These are phyloP conservation scores for Bubalus kerabau DNA, from an alignment of 2,113 vertebrate genomes.

Conservation along the genomic window DNA sequence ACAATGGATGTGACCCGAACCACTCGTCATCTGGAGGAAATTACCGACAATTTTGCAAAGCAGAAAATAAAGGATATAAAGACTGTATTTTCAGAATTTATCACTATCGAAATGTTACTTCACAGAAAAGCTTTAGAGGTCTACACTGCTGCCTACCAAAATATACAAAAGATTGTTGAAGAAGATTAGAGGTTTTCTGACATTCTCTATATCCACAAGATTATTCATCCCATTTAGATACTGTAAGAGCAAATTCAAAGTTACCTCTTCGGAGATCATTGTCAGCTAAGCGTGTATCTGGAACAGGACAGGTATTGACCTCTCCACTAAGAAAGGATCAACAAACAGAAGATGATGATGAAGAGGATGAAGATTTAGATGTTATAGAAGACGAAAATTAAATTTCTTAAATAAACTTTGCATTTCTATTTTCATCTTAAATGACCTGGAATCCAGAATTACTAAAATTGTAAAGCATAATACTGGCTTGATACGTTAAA, in stretches of 20 bases:
- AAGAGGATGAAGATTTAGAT: constrained; percentile 76
- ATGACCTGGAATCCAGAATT: constrained; percentile 14
- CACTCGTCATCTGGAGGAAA: not conserved
- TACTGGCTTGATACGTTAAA: not conserved
- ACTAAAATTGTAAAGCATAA: constrained; percentile 15
- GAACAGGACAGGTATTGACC: constrained; percentile 76
- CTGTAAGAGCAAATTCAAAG: constrained; percentile 92
- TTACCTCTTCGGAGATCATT: constrained; percentile 87
- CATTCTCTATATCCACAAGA: constrained; percentile 90
- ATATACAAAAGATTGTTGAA: not conserved
- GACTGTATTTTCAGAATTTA: not conserved
- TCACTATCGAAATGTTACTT: not conserved
- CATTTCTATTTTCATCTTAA: not conserved
- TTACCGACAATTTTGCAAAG: not conserved
- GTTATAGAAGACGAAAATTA: constrained; percentile 77
- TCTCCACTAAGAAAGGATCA: constrained; percentile 75
- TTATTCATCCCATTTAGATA: constrained; percentile 90
- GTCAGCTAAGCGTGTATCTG: constrained; percentile 84
- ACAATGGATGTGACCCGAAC: not conserved
- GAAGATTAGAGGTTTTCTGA: constrained; percentile 86
- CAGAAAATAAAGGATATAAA: not conserved
- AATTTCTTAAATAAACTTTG: constrained; percentile 57
- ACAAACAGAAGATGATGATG: constrained; percentile 73
- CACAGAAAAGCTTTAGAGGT: not conserved
- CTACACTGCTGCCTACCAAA: not conserved